A percentile compares a stretch with the other conserved stretches of the same genome.
Conservation (phyloP, 1,140 invertebrate genomes). For the Apis mellifera region DNA sequence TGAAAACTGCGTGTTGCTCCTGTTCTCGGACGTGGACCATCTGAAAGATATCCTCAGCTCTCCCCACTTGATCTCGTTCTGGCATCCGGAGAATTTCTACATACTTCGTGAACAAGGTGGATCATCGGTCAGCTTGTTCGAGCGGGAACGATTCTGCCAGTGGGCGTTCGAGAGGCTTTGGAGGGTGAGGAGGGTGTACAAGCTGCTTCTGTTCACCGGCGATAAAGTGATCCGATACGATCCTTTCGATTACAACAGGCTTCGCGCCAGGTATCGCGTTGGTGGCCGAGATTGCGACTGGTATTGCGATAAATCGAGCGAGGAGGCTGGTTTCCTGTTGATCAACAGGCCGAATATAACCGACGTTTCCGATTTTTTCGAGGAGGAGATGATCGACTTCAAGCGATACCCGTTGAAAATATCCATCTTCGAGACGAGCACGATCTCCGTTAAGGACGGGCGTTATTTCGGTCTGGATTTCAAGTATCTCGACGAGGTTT, state of each 20-base stretch:
- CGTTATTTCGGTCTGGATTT: not conserved
- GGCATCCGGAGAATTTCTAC: conserved; percentile 41
- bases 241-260: conserved; percentile 1
- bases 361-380: not conserved
- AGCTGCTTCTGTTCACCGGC: not conserved
- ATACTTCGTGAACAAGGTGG: not conserved
- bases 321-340: not conserved
- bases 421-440: conserved; percentile 32
- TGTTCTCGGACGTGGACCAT: not conserved
- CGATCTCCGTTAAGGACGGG: not conserved
- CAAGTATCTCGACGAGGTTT: conserved; percentile 22
- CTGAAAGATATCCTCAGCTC: conserved; percentile 11
- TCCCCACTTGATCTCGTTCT: conserved; percentile 21
- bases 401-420: not conserved
- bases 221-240: conserved; percentile 18
- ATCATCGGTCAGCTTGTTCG: too few relatives aligned
- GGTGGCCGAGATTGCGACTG: conserved; percentile 6
- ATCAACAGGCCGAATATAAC: not conserved
- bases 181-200: conserved; percentile 13
- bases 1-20: conserved; percentile 17
- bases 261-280: not conserved
- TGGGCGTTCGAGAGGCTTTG: conserved; percentile 37
- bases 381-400: not conserved
- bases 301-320: not conserved
- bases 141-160: conserved; percentile 1